Conservation (phyloP, 2,797 vertebrate species). For the Trachops cirrhosus region DNA sequence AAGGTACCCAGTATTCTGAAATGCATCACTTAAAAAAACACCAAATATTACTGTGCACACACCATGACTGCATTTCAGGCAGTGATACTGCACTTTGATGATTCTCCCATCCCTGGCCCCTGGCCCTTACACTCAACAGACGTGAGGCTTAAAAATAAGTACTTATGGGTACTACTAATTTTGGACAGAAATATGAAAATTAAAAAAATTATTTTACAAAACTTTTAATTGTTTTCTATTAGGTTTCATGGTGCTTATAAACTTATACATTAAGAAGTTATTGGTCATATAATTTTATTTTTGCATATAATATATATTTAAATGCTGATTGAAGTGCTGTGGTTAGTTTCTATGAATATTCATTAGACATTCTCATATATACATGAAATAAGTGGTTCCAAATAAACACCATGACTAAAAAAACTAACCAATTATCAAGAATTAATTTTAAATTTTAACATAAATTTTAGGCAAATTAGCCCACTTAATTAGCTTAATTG, state of each 20-base stretch:
- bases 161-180: not conserved
- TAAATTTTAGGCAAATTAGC: slow-evolving; percentile 30
- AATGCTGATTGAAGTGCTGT: not conserved
- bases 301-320: not conserved
- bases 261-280: not conserved
- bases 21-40: not conserved
- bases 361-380: not conserved
- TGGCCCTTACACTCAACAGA: not conserved
- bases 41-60: not conserved
- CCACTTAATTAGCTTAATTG: slow-evolving; percentile 48
- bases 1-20: not conserved
- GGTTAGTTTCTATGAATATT: not conserved
- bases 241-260: not conserved
- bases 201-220: not conserved
- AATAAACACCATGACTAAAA: not conserved
- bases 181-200: slow-evolving; percentile 2
- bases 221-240: not conserved
- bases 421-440: not conserved
- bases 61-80: not conserved
- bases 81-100: not conserved
- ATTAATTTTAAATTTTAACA: slow-evolving; percentile 32
- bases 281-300: not conserved
- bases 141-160: not conserved
- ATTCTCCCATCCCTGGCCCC: not conserved
- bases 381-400: not conserved